Conservation (phyloP, 2,888 invertebrate species). For the Calliphora vomitoria region DNA sequence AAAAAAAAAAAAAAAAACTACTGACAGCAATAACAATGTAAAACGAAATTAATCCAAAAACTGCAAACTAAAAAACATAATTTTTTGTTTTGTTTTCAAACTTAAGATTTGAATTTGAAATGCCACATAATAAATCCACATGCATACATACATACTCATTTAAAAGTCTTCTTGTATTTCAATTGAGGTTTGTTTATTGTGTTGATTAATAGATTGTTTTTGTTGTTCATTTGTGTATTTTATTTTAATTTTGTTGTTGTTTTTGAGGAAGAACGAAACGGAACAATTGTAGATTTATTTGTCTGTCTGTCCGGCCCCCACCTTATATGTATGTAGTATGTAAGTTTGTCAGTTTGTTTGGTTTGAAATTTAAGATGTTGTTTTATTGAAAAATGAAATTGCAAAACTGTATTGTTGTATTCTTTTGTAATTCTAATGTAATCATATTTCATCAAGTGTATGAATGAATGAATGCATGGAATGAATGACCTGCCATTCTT, state of each 20-base stretch:
- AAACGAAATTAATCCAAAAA: slow-evolving; percentile 61
- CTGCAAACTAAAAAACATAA: slow-evolving; percentile 34
- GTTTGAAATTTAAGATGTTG: slow-evolving; percentile 68
- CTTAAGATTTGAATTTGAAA: slow-evolving; percentile 58
- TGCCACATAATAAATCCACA: slow-evolving; percentile 32
- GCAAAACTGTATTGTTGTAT: slow-evolving; percentile 60
- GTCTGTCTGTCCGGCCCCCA: slow-evolving; percentile 5
- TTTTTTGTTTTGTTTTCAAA: slow-evolving; percentile 31
- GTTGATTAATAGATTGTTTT: slow-evolving; percentile 72
- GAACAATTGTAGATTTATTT: slow-evolving; percentile 59
- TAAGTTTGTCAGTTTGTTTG: slow-evolving; percentile 41
- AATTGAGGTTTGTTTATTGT: slow-evolving; percentile 68
- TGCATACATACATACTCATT: slow-evolving; percentile 4
- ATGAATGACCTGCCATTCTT: slow-evolving; percentile 59
- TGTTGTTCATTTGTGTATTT: slow-evolving; percentile 42
- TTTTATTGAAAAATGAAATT: slow-evolving; percentile 68
- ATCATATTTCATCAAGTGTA: slow-evolving; percentile 72
- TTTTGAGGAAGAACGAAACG: slow-evolving; percentile 67
- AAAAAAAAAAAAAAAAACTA: slow-evolving; percentile 29
- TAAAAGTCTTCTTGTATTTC: slow-evolving; percentile 61
- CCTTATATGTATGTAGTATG: not conserved
- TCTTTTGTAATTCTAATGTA: slow-evolving; percentile 72
- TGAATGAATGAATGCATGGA: slow-evolving; percentile 46
- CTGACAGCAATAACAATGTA: slow-evolving; percentile 28
- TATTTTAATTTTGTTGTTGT: slow-evolving; percentile 27